Percentiles rank a stretch among this genome's conserved stretches.
Conservation (phyloP, 2,888 invertebrate species). For the Drosophila nigricruria region DNA sequence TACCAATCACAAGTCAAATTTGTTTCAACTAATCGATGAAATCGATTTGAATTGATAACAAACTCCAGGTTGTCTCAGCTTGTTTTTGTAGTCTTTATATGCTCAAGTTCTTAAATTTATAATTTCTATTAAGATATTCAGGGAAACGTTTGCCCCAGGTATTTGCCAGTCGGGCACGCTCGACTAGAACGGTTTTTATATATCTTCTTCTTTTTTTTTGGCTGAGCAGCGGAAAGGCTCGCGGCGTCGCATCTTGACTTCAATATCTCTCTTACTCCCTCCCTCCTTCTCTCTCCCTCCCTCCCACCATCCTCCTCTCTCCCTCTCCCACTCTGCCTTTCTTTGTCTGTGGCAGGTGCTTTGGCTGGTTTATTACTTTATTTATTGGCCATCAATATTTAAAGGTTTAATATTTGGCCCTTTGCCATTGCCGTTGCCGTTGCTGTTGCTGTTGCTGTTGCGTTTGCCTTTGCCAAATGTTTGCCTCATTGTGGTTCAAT, state of each 20-base stretch:
- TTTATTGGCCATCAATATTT: slow-evolving; percentile 72
- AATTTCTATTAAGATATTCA: too few species aligned
- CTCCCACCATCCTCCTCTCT: not conserved
- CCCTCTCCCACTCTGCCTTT: not conserved
- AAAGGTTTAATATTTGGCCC: slow-evolving; percentile 64
- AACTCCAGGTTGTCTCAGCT: too few species aligned
- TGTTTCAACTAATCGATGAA: too few species aligned
- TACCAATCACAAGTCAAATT: too few species aligned
- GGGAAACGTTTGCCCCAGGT: too few species aligned
- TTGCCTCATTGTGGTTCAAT: slow-evolving; percentile 46
- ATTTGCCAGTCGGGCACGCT: not conserved
- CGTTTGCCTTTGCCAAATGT: slow-evolving; percentile 21
- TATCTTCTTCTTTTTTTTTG: not conserved
- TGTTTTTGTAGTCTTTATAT: too few species aligned
- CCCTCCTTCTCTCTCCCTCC: not conserved
- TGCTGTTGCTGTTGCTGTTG: slow-evolving; percentile 3
- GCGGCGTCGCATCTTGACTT: slow-evolving; percentile 41
- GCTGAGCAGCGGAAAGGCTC: slow-evolving; percentile 17
- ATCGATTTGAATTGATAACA: too few species aligned
- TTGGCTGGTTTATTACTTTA: slow-evolving; percentile 52
- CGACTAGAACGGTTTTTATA: not conserved
- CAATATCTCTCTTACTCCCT: slow-evolving; percentile 11
- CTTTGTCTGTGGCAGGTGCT: slow-evolving; percentile 16
- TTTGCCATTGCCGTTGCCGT: not conserved
- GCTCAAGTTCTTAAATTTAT: too few species aligned